Percentiles rank a stretch among this genome's conserved stretches.
Conservation (phyloP, 2,888 invertebrate species). For the Habroteleia sp. region DNA sequence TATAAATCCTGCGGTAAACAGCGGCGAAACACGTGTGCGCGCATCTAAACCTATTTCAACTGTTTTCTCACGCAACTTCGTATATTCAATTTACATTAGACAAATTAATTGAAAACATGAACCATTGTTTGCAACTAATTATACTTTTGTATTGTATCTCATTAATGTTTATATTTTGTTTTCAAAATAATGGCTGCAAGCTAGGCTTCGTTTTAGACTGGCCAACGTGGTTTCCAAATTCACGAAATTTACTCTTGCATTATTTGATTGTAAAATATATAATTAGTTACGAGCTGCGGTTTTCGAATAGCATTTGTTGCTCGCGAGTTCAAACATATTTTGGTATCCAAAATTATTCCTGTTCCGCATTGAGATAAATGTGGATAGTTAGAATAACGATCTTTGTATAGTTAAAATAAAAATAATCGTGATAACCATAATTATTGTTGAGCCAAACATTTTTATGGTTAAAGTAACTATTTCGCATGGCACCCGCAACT, state of each 20-base stretch:
- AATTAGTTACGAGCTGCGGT: too few relatives aligned
- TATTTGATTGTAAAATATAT: not conserved
- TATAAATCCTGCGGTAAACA: conserved; percentile 8
- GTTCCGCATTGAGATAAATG: too few relatives aligned
- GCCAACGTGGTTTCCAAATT: not conserved
- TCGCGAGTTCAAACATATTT: too few relatives aligned
- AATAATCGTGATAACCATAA: too few relatives aligned
- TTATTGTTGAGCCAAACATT: too few relatives aligned
- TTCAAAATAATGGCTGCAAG: conserved; percentile 1
- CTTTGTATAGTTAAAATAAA: too few relatives aligned
- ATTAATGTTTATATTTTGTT: conserved; percentile 19
- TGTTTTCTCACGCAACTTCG: conserved; percentile 23
- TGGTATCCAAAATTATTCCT: too few relatives aligned
- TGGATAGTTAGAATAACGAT: too few relatives aligned
- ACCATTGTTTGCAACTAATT: conserved; percentile 33
- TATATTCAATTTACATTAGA: conserved; percentile 31
- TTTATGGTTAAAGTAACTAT: too few relatives aligned
- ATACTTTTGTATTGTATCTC: conserved; percentile 7
- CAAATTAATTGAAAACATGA: conserved; percentile 37
- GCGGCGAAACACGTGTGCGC: not conserved
- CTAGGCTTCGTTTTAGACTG: not conserved
- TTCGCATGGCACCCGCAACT: too few relatives aligned
- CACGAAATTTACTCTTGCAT: not conserved
- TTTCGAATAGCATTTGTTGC: too few relatives aligned
- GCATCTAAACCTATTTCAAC: conserved; percentile 10